A percentile compares a stretch with the other conserved stretches of the same genome.
phyloP scores from a whole-genome alignment of 1,140 invertebrate species.

The Thalassaphorura encarpata region DNA sequence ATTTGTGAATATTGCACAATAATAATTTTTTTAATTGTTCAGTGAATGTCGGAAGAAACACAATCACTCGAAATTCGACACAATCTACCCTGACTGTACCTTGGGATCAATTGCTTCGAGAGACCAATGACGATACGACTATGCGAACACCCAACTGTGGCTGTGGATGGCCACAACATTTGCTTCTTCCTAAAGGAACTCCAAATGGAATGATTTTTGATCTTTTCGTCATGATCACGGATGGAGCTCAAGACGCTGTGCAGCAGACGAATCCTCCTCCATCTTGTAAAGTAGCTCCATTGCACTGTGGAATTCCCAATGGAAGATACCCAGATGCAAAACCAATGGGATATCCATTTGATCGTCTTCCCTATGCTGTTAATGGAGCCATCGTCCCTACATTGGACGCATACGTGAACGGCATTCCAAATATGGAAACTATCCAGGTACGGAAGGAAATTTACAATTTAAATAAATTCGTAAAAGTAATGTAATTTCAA shows the following conservation, averaged over 20 bases:
- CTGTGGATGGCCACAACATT: slow-evolving; percentile 77
- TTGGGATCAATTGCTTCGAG: slow-evolving; percentile 33
- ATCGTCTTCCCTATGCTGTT: background rate
- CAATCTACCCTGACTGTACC: background rate
- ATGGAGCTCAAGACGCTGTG: slow-evolving; percentile 53
- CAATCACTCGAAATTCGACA: background rate
- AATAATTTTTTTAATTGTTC: background rate
- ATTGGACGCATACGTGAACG: background rate
- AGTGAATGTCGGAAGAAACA: background rate
- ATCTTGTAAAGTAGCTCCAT: background rate
- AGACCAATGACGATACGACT: background rate
- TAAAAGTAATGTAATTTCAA: background rate
- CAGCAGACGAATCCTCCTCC: slow-evolving; percentile 8
- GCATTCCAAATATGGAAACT: background rate
- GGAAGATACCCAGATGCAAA: slow-evolving; percentile 36
- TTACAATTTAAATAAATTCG: background rate
- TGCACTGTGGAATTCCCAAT: slow-evolving; percentile 41
- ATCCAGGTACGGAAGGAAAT: background rate
- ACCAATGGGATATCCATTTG: slow-evolving; percentile 33
- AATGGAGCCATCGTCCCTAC: background rate
- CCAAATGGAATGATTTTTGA: slow-evolving; percentile 56
- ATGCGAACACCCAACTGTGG: slow-evolving; percentile 46
- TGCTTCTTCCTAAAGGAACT: slow-evolving; percentile 65
- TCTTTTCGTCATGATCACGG: slow-evolving; percentile 69
- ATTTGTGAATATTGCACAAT: background rate